These are phyloP conservation scores for Drosophila insularis DNA, from an alignment of 1,140 invertebrate species.

Conservation along the genomic window DNA sequence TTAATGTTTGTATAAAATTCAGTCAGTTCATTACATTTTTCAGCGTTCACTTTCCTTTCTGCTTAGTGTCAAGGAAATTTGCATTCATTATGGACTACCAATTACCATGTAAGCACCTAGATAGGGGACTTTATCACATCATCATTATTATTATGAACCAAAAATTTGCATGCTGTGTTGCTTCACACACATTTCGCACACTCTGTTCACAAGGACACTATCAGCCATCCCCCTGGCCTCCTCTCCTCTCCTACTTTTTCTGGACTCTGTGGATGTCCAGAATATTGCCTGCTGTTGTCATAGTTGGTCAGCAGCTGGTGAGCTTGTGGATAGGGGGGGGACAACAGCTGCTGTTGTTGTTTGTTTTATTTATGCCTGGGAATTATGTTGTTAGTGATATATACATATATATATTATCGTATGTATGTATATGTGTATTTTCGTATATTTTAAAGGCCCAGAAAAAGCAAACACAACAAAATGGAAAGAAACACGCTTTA, in stretches of 20 bases:
- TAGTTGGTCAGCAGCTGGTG: conserved; percentile 51
- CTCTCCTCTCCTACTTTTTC: not conserved
- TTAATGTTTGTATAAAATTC: conserved; percentile 14
- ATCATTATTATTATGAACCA: conserved; percentile 48
- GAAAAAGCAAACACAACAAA: not conserved
- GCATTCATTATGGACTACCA: conserved; percentile 46
- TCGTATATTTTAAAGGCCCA: conserved; percentile 44
- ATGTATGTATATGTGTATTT: not conserved
- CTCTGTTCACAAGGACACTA: not conserved
- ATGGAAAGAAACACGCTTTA: conserved; percentile 36
- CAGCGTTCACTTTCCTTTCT: not conserved
- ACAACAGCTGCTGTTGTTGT: conserved; percentile 25
- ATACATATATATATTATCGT: conserved; percentile 48
- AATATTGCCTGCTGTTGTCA: conserved; percentile 57
- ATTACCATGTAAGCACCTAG: conserved; percentile 56
- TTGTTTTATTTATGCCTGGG: conserved; percentile 62
- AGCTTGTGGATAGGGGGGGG: not conserved
- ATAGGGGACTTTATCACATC: conserved; percentile 44
- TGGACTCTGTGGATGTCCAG: not conserved
- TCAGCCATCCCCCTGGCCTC: no score
- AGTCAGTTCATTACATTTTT: not conserved
- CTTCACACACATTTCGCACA: not conserved
- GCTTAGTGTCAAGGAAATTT: conserved; percentile 30
- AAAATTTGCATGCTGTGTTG: conserved; percentile 39
- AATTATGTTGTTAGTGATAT: conserved; percentile 72